Base-by-base conservation (phyloP, 30 jellyfish, hydroid and myxozoan species). In the Turritopsis rubra region DNA sequence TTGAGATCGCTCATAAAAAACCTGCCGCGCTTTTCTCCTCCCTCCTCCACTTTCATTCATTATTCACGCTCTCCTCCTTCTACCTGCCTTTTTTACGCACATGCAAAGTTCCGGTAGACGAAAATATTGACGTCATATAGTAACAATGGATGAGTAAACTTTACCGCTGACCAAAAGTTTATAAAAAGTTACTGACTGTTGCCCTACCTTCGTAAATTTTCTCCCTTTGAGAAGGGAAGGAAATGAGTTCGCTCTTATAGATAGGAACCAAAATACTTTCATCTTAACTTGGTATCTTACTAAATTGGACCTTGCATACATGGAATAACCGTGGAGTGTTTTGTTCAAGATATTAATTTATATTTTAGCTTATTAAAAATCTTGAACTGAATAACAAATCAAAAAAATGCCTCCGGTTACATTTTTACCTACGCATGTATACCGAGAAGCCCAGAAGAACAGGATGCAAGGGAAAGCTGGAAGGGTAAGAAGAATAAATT, bases 381-480 rank as follows among this genome's bases (percentile, higher is more conserved):
- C 60, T 41, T 41, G 60, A 41, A 41, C 13, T 41, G 60, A 41
- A 41, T 41, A 41, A 13, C 60, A 41, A n/a, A 68, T 1, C 77
- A 68, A 23, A 21, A 21, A 65, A 52, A 82, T 28, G 85, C 52
- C 79, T 26, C 89, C 95, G 16, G 79, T 88, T 82, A 72, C 96
- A 24, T 92, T 92, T 81, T 71, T 92, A 28, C 98, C 98, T 41
- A 83, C 96, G 20, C 96, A 88, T 54, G 94, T 88, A 22, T 87
- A 76, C 83, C 75, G 77, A 27, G 98, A 88, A 81, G 96, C 93
- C 26, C 85, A 75, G 79, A 77, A 90, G 53, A 90, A 86, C 74
- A 87, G 85, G 81, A 87, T 92, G 95, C 91, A 92, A 29, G 96
- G 96, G 31, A 92, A 92, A 85, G 93, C 98, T 78, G 98, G 98